Conservation (phyloP, 2,888 invertebrate genomes). For the Sarcophaga rosellei region DNA sequence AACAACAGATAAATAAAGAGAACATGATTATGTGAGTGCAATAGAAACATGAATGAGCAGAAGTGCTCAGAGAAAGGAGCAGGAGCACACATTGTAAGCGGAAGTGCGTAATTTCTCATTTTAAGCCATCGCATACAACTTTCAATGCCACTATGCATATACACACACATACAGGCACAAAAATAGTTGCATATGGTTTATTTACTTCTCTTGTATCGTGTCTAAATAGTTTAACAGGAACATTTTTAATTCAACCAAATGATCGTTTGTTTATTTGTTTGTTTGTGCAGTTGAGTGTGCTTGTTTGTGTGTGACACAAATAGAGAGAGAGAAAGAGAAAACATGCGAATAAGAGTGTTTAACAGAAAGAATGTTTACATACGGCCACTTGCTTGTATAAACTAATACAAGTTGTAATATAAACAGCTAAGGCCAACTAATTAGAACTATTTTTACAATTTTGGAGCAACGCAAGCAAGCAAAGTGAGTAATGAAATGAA, state of each 20-base stretch:
- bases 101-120: conserved; percentile 65
- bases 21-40: not conserved
- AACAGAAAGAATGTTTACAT: not conserved
- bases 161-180: not conserved
- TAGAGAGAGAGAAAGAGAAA: too few relatives aligned
- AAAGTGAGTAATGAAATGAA: too few relatives aligned
- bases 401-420: not conserved
- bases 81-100: conserved; percentile 27
- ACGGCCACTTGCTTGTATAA: not conserved
- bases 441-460: not conserved
- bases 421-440: not conserved
- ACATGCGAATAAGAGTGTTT: not conserved
- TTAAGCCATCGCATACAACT: conserved; percentile 42
- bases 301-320: not conserved
- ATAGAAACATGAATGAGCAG: not conserved
- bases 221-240: conserved; percentile 48
- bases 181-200: not conserved
- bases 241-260: conserved; percentile 52
- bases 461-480: too few relatives aligned
- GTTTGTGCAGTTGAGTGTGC: conserved; percentile 5
- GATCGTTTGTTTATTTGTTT: conserved; percentile 14
- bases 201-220: conserved; percentile 33
- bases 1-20: not conserved
- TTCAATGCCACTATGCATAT: not conserved
- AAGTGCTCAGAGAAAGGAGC: conserved; percentile 23